Evolutionary conservation across 2,797 vertebrate species (phyloP), one percentile per base, ranked within the genome.

Genomic region (Austrolebias charrua): DNA sequence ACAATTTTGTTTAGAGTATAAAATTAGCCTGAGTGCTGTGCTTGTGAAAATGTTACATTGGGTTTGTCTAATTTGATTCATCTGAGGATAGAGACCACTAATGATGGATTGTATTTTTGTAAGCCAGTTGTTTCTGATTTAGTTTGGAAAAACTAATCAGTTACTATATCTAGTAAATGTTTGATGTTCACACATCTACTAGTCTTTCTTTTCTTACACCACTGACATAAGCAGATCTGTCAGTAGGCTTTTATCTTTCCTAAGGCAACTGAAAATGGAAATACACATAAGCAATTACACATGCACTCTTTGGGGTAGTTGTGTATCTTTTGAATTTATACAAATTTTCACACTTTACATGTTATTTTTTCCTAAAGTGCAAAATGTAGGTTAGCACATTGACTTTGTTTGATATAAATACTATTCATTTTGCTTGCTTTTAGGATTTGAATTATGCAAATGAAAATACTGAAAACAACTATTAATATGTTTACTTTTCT

Each of bases 1-100:
- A 53, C 46, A n/a, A 68, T 84, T 82, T 84, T 75, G 63, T 84
- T 79, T 80, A 60, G 72, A 76, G 78, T 64, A 71, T 69, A 75
- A 69, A 84, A 80, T 85, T 83, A 84, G 64, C 51, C 61, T 16
- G 59, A 69, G 47, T 73, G 51, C 46, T 67, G 53, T 67, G 67
- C 71, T 82, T 46, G 69, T 61, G 4, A 31, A 5, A 19, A 4
- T n/a, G n/a, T 59, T 47, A 18, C 13, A 8, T 48, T 5, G 48
- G 48, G 11, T 8, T 20, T 50, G 18, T 63, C 29, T 71, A 46
- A 48, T 77, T 68, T 51, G 38, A n/a, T 60, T 68, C 0, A 5
- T 65, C 13, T 29, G 66, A 13, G 38, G 12, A 74, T 68, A 54
- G 14, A 66, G 5, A 52, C 43, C 50, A 18, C 52, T n/a, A 71